A percentile compares a stretch with the other conserved stretches of the same genome.
phyloP scores from a whole-genome alignment of 2,797 vertebrate species.

The Thripadectes ignobilis region DNA sequence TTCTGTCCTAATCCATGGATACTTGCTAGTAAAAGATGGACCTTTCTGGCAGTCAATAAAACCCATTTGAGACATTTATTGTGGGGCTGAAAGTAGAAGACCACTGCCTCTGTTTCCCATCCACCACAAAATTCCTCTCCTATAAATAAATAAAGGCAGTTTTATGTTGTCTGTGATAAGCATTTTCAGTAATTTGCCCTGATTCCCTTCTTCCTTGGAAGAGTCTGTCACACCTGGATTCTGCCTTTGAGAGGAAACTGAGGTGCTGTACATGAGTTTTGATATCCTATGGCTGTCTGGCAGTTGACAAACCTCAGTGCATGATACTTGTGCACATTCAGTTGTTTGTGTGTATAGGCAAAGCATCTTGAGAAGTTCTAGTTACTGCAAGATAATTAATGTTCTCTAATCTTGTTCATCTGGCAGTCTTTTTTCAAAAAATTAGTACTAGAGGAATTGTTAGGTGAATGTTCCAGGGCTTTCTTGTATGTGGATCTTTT shows the following conservation, averaged over 20 bases:
- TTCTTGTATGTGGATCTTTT: neutral
- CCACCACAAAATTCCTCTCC: neutral
- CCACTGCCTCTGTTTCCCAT: neutral
- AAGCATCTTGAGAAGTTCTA: neutral
- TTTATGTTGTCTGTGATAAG: neutral
- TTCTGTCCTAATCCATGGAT: neutral
- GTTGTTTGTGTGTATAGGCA: neutral
- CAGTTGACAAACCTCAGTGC: neutral
- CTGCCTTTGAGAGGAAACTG: neutral
- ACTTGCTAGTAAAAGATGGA: neutral
- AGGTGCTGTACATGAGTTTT: neutral
- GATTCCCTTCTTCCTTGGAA: neutral
- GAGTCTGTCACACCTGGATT: neutral
- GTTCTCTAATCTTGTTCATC: neutral
- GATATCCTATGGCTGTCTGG: neutral
- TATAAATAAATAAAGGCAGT: neutral
- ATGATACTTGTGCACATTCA: neutral
- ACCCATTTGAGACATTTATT: neutral
- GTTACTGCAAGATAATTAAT: neutral
- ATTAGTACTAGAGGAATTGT: neutral
- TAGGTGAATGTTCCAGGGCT: conserved; percentile 6
- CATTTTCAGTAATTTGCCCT: neutral
- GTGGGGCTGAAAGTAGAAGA: neutral
- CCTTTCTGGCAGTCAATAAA: neutral
- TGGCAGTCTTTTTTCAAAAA: neutral